Conservation (phyloP, 1,140 invertebrate species). For the Ericerus pela region DNA sequence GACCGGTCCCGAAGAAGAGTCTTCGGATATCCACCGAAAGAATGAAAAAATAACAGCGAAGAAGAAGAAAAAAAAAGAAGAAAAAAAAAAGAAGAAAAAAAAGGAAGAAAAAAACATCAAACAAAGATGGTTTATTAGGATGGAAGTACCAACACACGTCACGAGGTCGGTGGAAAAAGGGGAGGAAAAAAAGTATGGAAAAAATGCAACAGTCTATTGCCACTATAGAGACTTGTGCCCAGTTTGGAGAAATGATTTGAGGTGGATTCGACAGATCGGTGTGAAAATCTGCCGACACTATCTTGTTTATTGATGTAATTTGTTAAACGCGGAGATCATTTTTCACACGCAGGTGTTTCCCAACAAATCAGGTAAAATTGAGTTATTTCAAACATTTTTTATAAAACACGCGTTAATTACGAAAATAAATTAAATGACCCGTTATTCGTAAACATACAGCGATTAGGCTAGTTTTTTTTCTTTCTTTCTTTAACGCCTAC, state of each 20-base stretch:
- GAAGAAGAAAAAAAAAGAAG: too few species aligned
- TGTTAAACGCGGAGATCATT: constrained; percentile 2
- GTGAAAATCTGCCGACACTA: constrained; percentile 9
- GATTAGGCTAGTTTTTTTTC: too few species aligned
- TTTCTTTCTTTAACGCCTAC: too few species aligned
- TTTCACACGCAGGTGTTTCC: constrained; percentile 9
- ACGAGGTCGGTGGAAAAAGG: too few species aligned
- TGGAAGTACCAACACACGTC: too few species aligned
- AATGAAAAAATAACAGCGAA: background rate
- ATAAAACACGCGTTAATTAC: background rate
- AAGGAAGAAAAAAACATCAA: too few species aligned
- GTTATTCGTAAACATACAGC: too few species aligned
- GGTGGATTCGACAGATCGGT: constrained; percentile 6
- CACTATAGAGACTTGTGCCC: background rate
- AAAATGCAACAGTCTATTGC: too few species aligned
- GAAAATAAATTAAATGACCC: too few species aligned
- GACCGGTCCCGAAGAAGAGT: background rate
- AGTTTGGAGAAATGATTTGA: background rate
- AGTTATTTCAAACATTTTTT: constrained; percentile 3
- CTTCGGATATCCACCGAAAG: background rate
- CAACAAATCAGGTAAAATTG: constrained; percentile 6
- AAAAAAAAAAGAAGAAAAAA: too few species aligned
- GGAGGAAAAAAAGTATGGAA: too few species aligned
- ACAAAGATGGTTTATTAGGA: too few species aligned
- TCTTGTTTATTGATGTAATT: constrained; percentile 11